Base-by-base conservation (phyloP, 2,797 vertebrate species). In the Babyrousa celebensis region DNA sequence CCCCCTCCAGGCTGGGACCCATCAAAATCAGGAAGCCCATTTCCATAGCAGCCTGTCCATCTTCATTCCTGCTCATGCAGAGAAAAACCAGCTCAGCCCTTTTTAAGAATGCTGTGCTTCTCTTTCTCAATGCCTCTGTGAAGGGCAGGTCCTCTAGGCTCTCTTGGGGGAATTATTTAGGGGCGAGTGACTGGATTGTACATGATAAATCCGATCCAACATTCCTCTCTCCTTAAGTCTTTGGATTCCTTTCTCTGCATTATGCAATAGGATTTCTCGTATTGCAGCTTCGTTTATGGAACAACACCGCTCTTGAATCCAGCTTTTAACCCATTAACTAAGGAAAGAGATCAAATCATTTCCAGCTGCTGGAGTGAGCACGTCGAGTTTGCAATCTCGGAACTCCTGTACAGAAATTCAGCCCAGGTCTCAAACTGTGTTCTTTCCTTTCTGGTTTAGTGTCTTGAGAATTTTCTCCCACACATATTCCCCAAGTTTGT, bases 171-270 rank as follows among this genome's bases (percentile, higher is more conserved):
- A 85, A 67, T 80, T 89, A 67, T 52, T 74, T 25, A 75, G 36
- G 21, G 16, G 10, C 6, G 12, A 27, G 67, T 54, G 62, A 78
- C 10, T 70, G 48, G 43, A 54, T 79, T 78, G 25, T 91, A 20
- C 3, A 2, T 21, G 62, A 40, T 72, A 72, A 71, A 68, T 75
- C 89, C 3, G 4, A 54, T 85, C n/a, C 70, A 85, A 56, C 77
- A 79, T 54, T 94, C 84, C 68, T 83, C 27, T 83, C 43, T 72
- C 32, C 32, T 29, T 84, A 77, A 65, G 60, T 78, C 58, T 94
- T 95, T 91, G 78, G 58, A 92, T 90, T 95, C 82, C 21, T 87
- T 84, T 58, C 58, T 82, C 78, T 78, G 65, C 21, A 1, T 96
- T 67, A 67, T 63, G 27, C 71, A 87, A 79, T 78, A 77, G 43